These are phyloP conservation scores for Esox lucius DNA, from an alignment of 2,797 vertebrate genomes.

Conservation along the genomic window DNA sequence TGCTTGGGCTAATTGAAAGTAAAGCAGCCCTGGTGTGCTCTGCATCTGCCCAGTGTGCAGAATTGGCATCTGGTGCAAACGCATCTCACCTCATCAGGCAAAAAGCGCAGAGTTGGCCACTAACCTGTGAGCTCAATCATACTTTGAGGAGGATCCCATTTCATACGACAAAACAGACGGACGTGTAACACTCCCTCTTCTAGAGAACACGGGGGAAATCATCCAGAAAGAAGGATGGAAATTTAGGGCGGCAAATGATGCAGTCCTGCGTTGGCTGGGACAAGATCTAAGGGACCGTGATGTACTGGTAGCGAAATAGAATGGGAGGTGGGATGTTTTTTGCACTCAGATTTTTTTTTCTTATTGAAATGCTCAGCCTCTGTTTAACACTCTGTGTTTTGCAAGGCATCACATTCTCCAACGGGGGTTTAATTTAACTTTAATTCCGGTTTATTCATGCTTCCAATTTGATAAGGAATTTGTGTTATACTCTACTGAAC, in stretches of 20 bases:
- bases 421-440: background rate
- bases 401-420: slow-evolving; percentile 1
- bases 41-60: slow-evolving; percentile 64
- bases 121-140: slow-evolving; percentile 63
- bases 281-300: slow-evolving; percentile 54
- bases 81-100: slow-evolving; percentile 63
- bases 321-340: slow-evolving; percentile 6
- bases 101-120: slow-evolving; percentile 45
- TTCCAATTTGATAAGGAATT: background rate
- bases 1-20: slow-evolving; percentile 72
- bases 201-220: slow-evolving; percentile 68
- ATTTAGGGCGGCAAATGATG: slow-evolving; percentile 65
- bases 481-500: background rate
- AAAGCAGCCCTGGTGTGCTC: slow-evolving; percentile 57
- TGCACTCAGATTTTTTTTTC: slow-evolving; percentile 12
- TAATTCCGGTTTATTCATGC: background rate
- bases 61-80: slow-evolving; percentile 52
- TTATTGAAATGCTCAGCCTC: slow-evolving; percentile 36
- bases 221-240: slow-evolving; percentile 64
- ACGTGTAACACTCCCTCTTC: slow-evolving; percentile 28
- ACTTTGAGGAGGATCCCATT: slow-evolving; percentile 57
- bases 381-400: slow-evolving; percentile 38
- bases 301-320: slow-evolving; percentile 48
- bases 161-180: slow-evolving; percentile 49
- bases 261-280: slow-evolving; percentile 58